Conservation (phyloP, 2,888 invertebrate genomes). For the Acleris literana region DNA sequence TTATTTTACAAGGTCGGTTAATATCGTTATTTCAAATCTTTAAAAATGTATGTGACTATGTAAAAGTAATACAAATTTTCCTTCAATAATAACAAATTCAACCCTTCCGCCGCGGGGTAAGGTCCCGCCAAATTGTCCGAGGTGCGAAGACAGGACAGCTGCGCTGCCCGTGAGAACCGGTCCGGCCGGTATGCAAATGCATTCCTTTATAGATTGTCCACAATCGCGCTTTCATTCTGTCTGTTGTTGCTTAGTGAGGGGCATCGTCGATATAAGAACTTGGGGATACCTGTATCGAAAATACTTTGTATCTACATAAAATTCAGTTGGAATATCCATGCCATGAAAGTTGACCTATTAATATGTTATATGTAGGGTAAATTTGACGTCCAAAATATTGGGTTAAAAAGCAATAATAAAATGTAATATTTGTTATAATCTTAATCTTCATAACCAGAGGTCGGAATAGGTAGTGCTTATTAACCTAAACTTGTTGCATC, state of each 20-base stretch:
- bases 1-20: too few species aligned
- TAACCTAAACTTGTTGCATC: too few species aligned
- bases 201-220: conserved; percentile 68
- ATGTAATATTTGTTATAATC: too few species aligned
- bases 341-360: too few species aligned
- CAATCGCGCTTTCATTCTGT: conserved; percentile 67
- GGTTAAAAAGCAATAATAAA: too few species aligned
- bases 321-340: background rate
- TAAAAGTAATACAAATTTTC: background rate
- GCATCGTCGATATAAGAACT: conserved; percentile 6
- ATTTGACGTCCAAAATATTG: too few species aligned
- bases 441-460: too few species aligned
- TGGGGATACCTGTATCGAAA: background rate
- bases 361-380: too few species aligned
- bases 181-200: conserved; percentile 75
- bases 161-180: conserved; percentile 68
- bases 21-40: background rate
- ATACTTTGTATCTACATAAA: background rate
- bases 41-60: too few species aligned
- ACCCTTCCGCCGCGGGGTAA: conserved; percentile 14
- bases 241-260: conserved; percentile 31
- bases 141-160: conserved; percentile 42
- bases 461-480: too few species aligned
- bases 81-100: conserved; percentile 6
- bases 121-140: conserved; percentile 24